Conservation (phyloP, 1,140 invertebrate genomes). For the Schlechtendalia chinensis region DNA sequence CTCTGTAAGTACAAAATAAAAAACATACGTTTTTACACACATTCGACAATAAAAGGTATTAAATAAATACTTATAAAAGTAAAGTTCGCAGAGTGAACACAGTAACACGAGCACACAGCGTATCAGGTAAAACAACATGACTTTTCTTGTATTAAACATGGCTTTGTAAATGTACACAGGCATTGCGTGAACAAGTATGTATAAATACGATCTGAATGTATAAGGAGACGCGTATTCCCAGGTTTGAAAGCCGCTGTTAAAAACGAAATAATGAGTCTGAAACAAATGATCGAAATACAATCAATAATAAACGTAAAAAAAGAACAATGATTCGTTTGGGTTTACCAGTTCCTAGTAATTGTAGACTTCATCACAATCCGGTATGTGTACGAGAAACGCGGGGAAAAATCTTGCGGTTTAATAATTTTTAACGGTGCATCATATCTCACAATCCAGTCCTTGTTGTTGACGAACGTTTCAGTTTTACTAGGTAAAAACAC, state of each 20-base stretch:
- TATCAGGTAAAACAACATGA: slow-evolving; percentile 87
- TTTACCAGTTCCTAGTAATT: slow-evolving; percentile 98
- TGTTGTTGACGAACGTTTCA: background rate
- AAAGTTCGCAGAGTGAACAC: slow-evolving; percentile 81
- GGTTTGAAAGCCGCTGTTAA: slow-evolving; percentile 91
- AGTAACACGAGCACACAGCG: slow-evolving; percentile 78
- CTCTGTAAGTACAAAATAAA: slow-evolving; percentile 62
- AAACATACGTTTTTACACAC: slow-evolving; percentile 40
- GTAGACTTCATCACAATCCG: slow-evolving; percentile 98
- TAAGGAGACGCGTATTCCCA: slow-evolving; percentile 98
- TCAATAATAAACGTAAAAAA: too few species aligned
- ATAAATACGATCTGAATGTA: slow-evolving; percentile 91
- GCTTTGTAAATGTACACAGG: slow-evolving; percentile 78
- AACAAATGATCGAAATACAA: slow-evolving; percentile 55
- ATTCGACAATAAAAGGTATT: too few species aligned
- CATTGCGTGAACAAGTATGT: slow-evolving; percentile 82
- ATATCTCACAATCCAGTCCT: slow-evolving; percentile 9
- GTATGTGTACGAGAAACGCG: slow-evolving; percentile 89
- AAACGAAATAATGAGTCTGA: slow-evolving; percentile 77
- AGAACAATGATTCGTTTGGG: slow-evolving; percentile 8
- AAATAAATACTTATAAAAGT: slow-evolving; percentile 80
- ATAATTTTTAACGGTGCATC: slow-evolving; percentile 72
- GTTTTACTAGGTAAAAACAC: too few species aligned
- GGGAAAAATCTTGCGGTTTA: slow-evolving; percentile 82
- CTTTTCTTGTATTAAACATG: slow-evolving; percentile 73